Conservation (phyloP, 2,888 invertebrate species). For the Melanophora roralis region DNA sequence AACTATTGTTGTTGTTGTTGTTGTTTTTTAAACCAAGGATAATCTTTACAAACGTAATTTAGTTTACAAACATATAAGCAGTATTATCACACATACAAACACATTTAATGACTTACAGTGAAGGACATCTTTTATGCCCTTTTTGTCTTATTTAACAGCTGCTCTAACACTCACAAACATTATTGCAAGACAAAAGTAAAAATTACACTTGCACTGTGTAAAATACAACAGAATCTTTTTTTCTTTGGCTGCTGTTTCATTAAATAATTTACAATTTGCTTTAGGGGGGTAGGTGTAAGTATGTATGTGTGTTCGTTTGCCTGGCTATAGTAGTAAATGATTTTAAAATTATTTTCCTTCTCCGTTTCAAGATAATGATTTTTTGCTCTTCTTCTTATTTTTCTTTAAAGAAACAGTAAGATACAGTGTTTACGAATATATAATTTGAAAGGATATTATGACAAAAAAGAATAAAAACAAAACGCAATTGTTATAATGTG, state of each 20-base stretch:
- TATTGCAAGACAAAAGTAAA: background rate
- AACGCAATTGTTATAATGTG: constrained; percentile 33
- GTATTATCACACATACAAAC: background rate
- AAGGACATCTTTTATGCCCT: constrained; percentile 42
- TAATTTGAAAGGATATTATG: constrained; percentile 30
- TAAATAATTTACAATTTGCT: constrained; percentile 34
- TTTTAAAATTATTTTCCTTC: constrained; percentile 32
- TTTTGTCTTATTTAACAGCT: constrained; percentile 31
- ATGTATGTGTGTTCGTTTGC: background rate
- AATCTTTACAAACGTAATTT: constrained; percentile 31
- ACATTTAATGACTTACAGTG: constrained; percentile 26
- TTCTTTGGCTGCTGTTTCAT: background rate
- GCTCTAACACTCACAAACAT: background rate
- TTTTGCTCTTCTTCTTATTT: too few species aligned
- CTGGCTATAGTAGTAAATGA: constrained; percentile 15
- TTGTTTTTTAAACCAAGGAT: constrained; percentile 21
- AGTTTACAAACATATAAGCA: background rate
- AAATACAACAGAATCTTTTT: constrained; percentile 4
- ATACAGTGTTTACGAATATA: background rate
- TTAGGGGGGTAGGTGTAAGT: constrained; percentile 49
- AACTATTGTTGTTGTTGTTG: constrained; percentile 19
- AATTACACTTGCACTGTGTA: background rate
- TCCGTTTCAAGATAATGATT: constrained; percentile 40
- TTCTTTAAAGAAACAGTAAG: too few species aligned
- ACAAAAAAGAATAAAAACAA: background rate